These are phyloP conservation scores for Graptemys geographica DNA, from an alignment of 2,797 vertebrate genomes.

Conservation along the genomic window DNA sequence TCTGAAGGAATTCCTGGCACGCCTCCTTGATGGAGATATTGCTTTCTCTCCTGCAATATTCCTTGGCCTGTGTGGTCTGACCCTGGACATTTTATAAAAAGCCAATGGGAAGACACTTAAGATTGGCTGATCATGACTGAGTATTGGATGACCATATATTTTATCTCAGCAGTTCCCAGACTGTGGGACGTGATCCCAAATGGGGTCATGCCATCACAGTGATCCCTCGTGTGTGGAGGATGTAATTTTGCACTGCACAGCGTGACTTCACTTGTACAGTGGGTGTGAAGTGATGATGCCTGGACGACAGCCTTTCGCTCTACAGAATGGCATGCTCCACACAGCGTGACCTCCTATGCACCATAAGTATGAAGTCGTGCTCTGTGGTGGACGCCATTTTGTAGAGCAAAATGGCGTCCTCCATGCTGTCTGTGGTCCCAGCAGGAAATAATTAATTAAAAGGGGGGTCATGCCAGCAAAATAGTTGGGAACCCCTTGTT, in stretches of 20 bases:
- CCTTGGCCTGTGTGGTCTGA: neutral
- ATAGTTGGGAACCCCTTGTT: neutral
- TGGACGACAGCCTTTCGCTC: neutral
- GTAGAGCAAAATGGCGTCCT: neutral
- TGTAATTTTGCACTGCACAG: neutral
- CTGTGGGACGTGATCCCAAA: neutral
- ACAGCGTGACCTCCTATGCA: neutral
- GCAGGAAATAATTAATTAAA: neutral
- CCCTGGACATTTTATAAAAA: neutral
- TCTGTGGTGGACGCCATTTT: neutral
- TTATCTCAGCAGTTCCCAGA: neutral
- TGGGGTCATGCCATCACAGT: neutral
- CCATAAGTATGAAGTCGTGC: neutral
- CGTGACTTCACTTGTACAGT: neutral
- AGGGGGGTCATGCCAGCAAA: neutral
- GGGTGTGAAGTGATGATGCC: neutral
- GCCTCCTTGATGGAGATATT: neutral
- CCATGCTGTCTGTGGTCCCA: neutral
- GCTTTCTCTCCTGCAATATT: neutral
- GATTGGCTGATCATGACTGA: neutral
- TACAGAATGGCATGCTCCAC: neutral
- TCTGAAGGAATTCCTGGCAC: constrained; percentile 58
- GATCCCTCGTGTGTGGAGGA: neutral
- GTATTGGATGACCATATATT: neutral
- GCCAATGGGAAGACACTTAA: neutral